Conservation (phyloP, 1,140 invertebrate species). For the Neodiprion pinetum region DNA sequence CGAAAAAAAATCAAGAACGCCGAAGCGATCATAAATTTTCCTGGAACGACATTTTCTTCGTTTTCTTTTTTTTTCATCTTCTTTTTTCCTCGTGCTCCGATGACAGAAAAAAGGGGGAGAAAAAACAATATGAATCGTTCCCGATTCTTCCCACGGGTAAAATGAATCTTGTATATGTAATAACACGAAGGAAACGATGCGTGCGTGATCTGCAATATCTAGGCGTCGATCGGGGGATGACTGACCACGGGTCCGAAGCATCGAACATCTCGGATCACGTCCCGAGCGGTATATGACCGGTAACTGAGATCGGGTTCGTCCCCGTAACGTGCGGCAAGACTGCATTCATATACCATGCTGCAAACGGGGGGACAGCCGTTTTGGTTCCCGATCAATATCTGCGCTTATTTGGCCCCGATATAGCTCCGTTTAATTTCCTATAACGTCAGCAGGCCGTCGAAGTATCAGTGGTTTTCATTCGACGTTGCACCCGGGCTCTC, state of each 20-base stretch:
- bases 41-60: no score
- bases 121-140: no score
- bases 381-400: background rate
- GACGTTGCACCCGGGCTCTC: background rate
- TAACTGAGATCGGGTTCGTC: background rate
- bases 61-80: no score
- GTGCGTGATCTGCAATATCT: no score
- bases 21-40: no score
- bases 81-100: no score
- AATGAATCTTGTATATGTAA: no score
- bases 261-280: background rate
- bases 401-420: background rate
- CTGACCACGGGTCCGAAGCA: background rate
- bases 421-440: slow-evolving; percentile 5
- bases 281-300: no score
- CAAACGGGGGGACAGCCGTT: background rate
- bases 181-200: no score
- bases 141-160: no score
- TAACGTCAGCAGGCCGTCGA: background rate
- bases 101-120: no score
- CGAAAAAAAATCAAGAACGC: no score
- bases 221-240: background rate
- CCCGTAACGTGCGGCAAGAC: background rate
- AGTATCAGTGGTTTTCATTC: slow-evolving; percentile 5
- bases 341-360: background rate